Conservation (phyloP, 2,797 vertebrate species). For the Hippopotamyrus pictus region DNA sequence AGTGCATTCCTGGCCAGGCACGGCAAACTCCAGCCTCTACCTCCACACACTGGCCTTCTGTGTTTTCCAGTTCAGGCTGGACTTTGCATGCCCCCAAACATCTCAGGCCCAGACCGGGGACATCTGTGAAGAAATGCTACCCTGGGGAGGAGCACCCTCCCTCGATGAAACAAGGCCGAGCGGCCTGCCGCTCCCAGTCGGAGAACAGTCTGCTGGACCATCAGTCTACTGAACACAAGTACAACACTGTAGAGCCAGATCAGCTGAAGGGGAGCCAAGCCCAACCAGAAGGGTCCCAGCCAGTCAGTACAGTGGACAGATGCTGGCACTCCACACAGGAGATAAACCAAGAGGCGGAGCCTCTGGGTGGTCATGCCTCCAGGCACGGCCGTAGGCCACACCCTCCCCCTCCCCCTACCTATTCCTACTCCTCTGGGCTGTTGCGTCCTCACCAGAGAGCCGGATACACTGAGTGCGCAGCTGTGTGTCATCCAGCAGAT, state of each 20-base stretch:
- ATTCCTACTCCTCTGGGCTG: conserved; percentile 31
- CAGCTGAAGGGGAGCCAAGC: conserved; percentile 47
- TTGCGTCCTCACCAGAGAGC: conserved; percentile 40
- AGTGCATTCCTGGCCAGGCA: conserved; percentile 72
- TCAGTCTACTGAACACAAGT: conserved; percentile 56
- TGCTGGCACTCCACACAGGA: conserved; percentile 71
- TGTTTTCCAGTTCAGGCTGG: conserved; percentile 41
- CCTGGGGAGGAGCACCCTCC: conserved; percentile 55
- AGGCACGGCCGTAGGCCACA: conserved; percentile 44
- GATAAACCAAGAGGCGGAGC: conserved; percentile 64
- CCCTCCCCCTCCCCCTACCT: conserved; percentile 33
- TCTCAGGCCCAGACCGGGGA: conserved; percentile 42
- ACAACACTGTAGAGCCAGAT: conserved; percentile 65
- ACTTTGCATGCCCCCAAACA: conserved; percentile 55
- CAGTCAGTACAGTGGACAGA: conserved; percentile 39
- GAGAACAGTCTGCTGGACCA: conserved; percentile 72
- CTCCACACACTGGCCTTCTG: conserved; percentile 42
- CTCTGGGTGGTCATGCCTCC: conserved; percentile 34
- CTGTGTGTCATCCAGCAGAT: conserved; percentile 51
- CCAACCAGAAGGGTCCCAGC: conserved; percentile 48
- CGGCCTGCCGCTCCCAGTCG: conserved; percentile 70
- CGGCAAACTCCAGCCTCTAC: conserved; percentile 45
- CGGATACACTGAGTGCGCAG: conserved; percentile 43
- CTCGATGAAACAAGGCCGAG: conserved; percentile 56
- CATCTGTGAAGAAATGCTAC: conserved; percentile 63